A percentile compares a stretch with the other conserved stretches of the same genome.
phyloP scores from a whole-genome alignment of 2,888 invertebrate species.

The Gibbula magus region DNA sequence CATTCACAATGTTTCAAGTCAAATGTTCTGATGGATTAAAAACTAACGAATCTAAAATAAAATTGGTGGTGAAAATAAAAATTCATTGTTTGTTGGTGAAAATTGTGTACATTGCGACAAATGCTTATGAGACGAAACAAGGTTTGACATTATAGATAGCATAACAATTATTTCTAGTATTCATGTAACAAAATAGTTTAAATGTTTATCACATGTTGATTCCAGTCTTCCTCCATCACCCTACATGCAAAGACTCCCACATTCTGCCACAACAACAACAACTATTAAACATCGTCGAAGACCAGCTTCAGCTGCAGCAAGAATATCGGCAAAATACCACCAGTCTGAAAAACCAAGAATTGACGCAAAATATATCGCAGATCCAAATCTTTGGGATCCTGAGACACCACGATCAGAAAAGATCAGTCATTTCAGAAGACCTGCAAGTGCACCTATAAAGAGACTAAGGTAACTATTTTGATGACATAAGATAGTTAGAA shows the following conservation, averaged over 20 bases:
- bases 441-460: slow-evolving; percentile 69
- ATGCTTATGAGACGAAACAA: no score
- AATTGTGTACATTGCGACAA: no score
- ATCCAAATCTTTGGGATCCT: slow-evolving; percentile 69
- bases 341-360: slow-evolving; percentile 66
- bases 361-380: slow-evolving; percentile 72
- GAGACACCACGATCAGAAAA: slow-evolving; percentile 63
- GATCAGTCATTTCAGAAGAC: slow-evolving; percentile 42
- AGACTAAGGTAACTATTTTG: slow-evolving; percentile 47
- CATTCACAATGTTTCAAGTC: no score
- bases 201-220: no score
- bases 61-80: no score
- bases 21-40: no score
- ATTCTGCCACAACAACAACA: slow-evolving; percentile 59
- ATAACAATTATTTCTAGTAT: no score
- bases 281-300: slow-evolving; percentile 45
- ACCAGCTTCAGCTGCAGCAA: slow-evolving; percentile 61
- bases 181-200: no score
- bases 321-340: slow-evolving; percentile 22
- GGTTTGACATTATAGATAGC: no score
- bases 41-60: no score
- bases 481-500: no score
- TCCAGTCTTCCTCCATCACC: slow-evolving; percentile 59
- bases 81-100: no score
- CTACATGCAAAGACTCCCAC: slow-evolving; percentile 68